Evolutionary conservation across 2,888 invertebrate species (phyloP).

Genomic region (Hirtodrosophila confusa): DNA sequence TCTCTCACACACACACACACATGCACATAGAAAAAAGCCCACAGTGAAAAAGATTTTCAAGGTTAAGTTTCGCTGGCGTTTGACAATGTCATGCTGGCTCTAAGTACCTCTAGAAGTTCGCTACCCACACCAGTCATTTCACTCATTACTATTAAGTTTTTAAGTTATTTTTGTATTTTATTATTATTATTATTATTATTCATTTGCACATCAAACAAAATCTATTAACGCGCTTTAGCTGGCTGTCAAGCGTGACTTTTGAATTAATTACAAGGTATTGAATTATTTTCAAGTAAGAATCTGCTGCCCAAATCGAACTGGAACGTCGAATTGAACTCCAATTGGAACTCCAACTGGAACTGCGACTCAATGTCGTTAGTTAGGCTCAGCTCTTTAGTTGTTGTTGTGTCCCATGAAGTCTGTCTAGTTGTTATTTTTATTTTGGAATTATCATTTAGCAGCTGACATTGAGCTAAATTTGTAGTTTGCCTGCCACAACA

Average conservation of each 20-base stretch:
- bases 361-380: slow-evolving; percentile 35
- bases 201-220: slow-evolving; percentile 19
- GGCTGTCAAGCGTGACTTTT: slow-evolving; percentile 44
- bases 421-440: slow-evolving; percentile 22
- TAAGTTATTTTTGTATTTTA: slow-evolving; percentile 6
- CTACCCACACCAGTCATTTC: slow-evolving; percentile 10
- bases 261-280: slow-evolving; percentile 47
- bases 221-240: slow-evolving; percentile 8
- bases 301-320: slow-evolving; percentile 4
- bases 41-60: slow-evolving; percentile 61
- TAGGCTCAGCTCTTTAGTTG: slow-evolving; percentile 32
- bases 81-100: slow-evolving; percentile 21
- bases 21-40: slow-evolving; percentile 7
- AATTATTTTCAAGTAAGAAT: slow-evolving; percentile 45
- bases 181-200: not conserved
- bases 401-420: slow-evolving; percentile 18
- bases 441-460: slow-evolving; percentile 51
- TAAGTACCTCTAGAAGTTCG: slow-evolving; percentile 29
- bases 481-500: slow-evolving; percentile 29
- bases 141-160: slow-evolving; percentile 3
- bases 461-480: slow-evolving; percentile 77
- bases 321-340: slow-evolving; percentile 7
- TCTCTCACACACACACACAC: slow-evolving; percentile 10
- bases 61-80: slow-evolving; percentile 62
- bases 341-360: not conserved